A percentile compares a stretch with the other conserved stretches of the same genome.
These are phyloP conservation scores for Andrena minutula DNA, from an alignment of 2,888 invertebrate genomes.

Conservation along the genomic window DNA sequence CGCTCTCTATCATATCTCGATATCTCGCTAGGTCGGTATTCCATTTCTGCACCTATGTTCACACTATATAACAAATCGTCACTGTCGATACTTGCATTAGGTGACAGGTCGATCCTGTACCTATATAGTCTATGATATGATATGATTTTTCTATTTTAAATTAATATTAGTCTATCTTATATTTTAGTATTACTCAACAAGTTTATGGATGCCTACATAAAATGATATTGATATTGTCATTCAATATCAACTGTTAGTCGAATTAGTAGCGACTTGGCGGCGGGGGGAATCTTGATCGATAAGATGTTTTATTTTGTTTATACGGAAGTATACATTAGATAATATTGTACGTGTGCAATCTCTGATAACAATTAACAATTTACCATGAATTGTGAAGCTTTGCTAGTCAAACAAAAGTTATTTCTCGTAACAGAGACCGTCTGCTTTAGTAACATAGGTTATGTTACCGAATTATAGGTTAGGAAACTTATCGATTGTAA, in stretches of 20 bases:
- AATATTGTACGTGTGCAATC: neutral
- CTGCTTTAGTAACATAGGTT: conserved; percentile 7
- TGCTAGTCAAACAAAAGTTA: neutral
- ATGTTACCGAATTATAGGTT: conserved; percentile 19
- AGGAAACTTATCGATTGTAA: neutral
- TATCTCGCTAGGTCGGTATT: too few relatives aligned
- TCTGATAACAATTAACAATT: neutral
- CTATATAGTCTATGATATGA: too few relatives aligned
- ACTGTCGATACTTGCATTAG: too few relatives aligned
- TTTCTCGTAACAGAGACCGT: neutral
- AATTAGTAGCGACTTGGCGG: too few relatives aligned
- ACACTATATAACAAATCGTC: too few relatives aligned
- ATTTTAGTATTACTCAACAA: neutral
- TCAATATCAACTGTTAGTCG: neutral
- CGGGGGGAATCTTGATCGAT: too few relatives aligned
- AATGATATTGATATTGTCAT: too few relatives aligned
- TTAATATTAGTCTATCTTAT: too few relatives aligned
- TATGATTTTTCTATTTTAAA: too few relatives aligned
- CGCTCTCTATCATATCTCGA: too few relatives aligned
- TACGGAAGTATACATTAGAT: neutral
- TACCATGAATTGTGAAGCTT: neutral
- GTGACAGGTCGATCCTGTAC: too few relatives aligned
- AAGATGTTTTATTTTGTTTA: conserved; percentile 2
- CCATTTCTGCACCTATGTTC: too few relatives aligned
- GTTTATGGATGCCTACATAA: neutral